Evolutionary conservation across 2,113 vertebrate genomes (phyloP).

Genomic region (Delphinus delphis): DNA sequence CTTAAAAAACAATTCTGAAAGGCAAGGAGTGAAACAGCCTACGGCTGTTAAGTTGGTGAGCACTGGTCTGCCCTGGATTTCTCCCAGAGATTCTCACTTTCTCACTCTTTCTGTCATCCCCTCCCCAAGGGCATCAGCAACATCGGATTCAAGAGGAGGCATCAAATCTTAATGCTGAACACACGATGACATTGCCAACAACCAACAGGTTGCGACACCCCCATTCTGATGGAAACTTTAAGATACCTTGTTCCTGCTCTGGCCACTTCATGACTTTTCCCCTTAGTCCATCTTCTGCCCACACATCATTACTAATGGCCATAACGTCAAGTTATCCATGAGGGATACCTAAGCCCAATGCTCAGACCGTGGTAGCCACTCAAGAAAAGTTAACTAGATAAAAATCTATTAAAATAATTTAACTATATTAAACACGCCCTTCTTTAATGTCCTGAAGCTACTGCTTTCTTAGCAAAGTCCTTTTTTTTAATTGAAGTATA

Average conservation of each 20-base stretch:
- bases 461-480: slow-evolving; percentile 32
- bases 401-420: not conserved
- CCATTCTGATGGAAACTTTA: not conserved
- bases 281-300: not conserved
- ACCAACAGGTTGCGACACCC: not conserved
- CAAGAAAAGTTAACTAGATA: not conserved
- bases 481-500: not conserved
- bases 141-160: not conserved
- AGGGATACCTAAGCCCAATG: not conserved
- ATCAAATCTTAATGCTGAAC: not conserved
- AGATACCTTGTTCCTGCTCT: not conserved
- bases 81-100: not conserved
- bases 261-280: not conserved
- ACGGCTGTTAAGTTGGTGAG: not conserved
- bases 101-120: not conserved
- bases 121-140: not conserved
- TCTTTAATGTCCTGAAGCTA: not conserved
- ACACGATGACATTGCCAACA: not conserved
- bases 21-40: not conserved
- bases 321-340: not conserved
- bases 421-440: not conserved
- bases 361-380: not conserved
- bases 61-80: not conserved
- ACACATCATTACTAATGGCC: not conserved
- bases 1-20: not conserved